Percentiles rank a stretch among this genome's conserved stretches.
These are phyloP conservation scores for Pangasianodon hypophthalmus DNA, from an alignment of 2,113 vertebrate species.

Conservation along the genomic window DNA sequence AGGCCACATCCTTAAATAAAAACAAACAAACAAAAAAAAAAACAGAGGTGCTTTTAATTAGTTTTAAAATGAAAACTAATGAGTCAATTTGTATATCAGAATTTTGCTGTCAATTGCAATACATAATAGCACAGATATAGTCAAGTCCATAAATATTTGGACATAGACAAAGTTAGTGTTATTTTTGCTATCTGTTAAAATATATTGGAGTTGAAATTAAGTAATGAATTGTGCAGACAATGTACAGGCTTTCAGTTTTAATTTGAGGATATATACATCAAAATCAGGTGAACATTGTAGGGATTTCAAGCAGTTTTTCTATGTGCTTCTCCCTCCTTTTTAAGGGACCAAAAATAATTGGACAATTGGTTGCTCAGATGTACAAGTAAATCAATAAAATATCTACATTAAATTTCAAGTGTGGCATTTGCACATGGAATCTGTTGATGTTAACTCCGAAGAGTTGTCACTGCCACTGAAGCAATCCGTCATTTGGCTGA, in stretches of 20 bases:
- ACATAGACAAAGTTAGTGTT: not conserved
- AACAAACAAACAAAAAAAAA: not conserved
- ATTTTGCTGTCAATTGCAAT: not conserved
- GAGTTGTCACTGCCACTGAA: too few relatives aligned
- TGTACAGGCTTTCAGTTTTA: too few relatives aligned
- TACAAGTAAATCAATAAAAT: too few relatives aligned
- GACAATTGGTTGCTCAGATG: too few relatives aligned
- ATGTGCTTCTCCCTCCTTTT: not conserved
- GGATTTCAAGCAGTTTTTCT: not conserved
- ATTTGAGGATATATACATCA: too few relatives aligned
- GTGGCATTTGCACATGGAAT: too few relatives aligned
- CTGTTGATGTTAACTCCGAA: too few relatives aligned
- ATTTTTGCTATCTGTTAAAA: not conserved
- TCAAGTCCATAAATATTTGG: not conserved
- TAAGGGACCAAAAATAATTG: too few relatives aligned
- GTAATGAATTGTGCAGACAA: not conserved
- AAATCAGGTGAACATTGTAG: too few relatives aligned
- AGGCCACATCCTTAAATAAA: not conserved
- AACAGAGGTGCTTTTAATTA: not conserved
- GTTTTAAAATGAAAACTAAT: not conserved
- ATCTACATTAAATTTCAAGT: too few relatives aligned
- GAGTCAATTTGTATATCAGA: not conserved
- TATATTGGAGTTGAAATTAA: not conserved
- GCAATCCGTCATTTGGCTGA: too few relatives aligned
- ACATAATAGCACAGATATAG: not conserved